phyloP scores from a whole-genome alignment of 2,888 invertebrate species.

The Nomada lathburiana region DNA sequence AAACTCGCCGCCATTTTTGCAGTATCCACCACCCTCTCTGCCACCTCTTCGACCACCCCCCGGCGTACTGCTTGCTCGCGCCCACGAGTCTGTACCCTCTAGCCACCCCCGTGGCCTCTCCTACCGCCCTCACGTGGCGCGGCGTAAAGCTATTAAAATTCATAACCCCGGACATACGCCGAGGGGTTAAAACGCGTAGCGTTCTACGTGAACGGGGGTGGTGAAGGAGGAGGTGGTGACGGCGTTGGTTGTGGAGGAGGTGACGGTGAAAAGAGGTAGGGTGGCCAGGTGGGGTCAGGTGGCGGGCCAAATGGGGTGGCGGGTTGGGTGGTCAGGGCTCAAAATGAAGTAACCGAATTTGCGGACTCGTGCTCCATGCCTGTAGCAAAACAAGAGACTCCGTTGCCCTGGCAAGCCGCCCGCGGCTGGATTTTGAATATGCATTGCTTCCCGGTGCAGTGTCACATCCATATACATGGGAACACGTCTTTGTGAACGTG shows the following conservation, averaged over 20 bases:
- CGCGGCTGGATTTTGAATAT: slow-evolving; percentile 84
- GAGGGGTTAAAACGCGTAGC: slow-evolving; percentile 81
- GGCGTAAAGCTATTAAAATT: slow-evolving; percentile 84
- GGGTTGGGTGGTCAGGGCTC: slow-evolving; percentile 69
- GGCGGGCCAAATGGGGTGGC: slow-evolving; percentile 36
- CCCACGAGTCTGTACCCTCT: slow-evolving; percentile 52
- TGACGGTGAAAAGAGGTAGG: slow-evolving; percentile 44
- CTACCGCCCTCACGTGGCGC: slow-evolving; percentile 73
- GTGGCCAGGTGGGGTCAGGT: slow-evolving; percentile 22
- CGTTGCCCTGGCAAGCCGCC: slow-evolving; percentile 76
- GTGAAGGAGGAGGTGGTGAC: slow-evolving; percentile 27
- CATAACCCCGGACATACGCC: slow-evolving; percentile 84
- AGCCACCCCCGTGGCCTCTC: slow-evolving; percentile 61
- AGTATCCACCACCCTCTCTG: slow-evolving; percentile 30
- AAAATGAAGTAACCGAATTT: slow-evolving; percentile 83
- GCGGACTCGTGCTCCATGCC: slow-evolving; percentile 78
- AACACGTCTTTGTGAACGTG: slow-evolving; percentile 63
- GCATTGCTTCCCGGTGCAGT: slow-evolving; percentile 81
- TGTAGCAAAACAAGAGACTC: slow-evolving; percentile 72
- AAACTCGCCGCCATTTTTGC: slow-evolving; percentile 82
- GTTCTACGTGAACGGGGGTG: slow-evolving; percentile 58
- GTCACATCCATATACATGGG: slow-evolving; percentile 71
- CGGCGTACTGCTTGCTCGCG: slow-evolving; percentile 22
- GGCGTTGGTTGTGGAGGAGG: slow-evolving; percentile 24
- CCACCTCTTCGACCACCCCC: slow-evolving; percentile 34